Percentiles rank a stretch among this genome's conserved stretches.
phyloP scores from a whole-genome alignment of 2,797 vertebrate species.

The Sebastes taczanowskii region DNA sequence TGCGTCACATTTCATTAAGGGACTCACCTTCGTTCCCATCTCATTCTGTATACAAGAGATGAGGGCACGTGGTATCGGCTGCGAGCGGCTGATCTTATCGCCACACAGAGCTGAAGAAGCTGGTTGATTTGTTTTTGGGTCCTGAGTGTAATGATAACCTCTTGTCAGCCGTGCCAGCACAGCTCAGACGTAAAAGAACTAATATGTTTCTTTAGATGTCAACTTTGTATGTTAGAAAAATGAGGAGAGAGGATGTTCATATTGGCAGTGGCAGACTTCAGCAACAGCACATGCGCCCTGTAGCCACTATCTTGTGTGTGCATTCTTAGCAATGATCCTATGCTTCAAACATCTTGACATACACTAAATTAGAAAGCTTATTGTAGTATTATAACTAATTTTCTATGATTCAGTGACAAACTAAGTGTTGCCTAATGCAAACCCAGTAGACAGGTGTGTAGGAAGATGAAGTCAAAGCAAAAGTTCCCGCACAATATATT shows the following conservation, averaged over 20 bases:
- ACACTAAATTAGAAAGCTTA: background rate
- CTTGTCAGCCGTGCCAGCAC: background rate
- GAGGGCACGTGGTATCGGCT: constrained; percentile 3
- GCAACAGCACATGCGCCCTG: background rate
- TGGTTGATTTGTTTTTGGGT: constrained; percentile 50
- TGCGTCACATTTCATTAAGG: constrained; percentile 58
- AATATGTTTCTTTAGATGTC: constrained; percentile 16
- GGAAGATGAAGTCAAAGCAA: background rate
- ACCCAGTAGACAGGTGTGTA: background rate
- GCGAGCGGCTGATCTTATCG: constrained; percentile 54
- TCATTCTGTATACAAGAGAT: constrained; percentile 1
- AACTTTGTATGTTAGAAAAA: constrained; percentile 20
- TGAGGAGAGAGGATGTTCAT: background rate
- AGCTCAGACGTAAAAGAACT: background rate
- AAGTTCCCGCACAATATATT: background rate
- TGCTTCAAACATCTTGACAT: background rate
- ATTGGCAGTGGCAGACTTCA: background rate
- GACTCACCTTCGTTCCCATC: constrained; percentile 47
- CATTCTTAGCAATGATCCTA: background rate
- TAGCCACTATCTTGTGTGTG: background rate
- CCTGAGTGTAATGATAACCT: constrained; percentile 47
- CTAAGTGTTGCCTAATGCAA: background rate
- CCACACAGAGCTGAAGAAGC: constrained; percentile 30
- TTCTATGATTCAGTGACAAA: background rate
- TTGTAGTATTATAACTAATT: background rate